Conservation (phyloP, 2,113 vertebrate genomes). For the Nyctereutes procyonoides region DNA sequence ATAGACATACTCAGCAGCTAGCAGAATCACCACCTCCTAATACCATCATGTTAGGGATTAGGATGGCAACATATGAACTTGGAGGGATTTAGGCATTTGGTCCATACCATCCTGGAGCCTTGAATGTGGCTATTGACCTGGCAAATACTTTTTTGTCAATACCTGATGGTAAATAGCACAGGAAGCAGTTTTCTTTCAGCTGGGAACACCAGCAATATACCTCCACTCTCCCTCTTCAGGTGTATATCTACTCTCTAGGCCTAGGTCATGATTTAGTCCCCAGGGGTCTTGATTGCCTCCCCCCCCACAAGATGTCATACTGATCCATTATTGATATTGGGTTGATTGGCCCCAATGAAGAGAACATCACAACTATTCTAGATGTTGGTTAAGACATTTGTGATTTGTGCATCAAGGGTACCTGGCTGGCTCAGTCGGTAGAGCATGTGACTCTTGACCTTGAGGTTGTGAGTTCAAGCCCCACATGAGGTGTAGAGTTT, state of each 20-base stretch:
- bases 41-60: not conserved
- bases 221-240: not conserved
- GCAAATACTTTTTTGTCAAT: not conserved
- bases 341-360: not conserved
- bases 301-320: not conserved
- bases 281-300: not conserved
- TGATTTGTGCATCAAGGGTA: not conserved
- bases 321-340: not conserved
- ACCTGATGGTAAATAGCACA: not conserved
- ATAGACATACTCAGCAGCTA: not conserved
- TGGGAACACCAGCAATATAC: not conserved
- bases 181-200: not conserved
- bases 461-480: not conserved
- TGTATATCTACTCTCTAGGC: not conserved
- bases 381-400: not conserved
- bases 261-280: not conserved
- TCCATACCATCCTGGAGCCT: not conserved
- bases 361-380: not conserved
- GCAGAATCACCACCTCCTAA: not conserved
- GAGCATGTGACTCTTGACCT: not conserved
- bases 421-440: not conserved
- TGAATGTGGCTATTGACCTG: not conserved
- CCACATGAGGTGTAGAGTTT: not conserved
- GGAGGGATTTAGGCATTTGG: not conserved
- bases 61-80: not conserved